Conservation (phyloP, 1,140 invertebrate species). For the Muscidifurax raptorellus region DNA sequence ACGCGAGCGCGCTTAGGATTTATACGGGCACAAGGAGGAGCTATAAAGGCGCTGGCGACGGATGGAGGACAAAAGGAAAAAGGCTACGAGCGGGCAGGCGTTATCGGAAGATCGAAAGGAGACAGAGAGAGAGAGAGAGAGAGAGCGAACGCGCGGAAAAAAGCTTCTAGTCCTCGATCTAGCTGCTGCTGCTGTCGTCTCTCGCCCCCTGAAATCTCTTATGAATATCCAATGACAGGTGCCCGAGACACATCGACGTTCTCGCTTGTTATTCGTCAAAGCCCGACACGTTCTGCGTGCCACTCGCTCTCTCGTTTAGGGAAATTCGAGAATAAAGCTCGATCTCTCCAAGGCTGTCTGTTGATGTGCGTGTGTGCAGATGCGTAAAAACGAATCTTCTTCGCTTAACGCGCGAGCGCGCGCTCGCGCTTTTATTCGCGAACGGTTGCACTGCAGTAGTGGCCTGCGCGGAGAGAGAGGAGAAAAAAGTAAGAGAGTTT, state of each 20-base stretch:
- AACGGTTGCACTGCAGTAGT: background rate
- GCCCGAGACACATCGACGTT: too few species aligned
- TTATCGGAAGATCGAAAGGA: slow-evolving; percentile 5
- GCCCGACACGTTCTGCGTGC: too few species aligned
- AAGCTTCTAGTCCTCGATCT: background rate
- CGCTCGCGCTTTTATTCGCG: slow-evolving; percentile 2
- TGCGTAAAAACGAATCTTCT: background rate
- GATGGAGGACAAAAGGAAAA: background rate
- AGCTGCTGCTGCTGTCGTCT: background rate
- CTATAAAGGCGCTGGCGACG: background rate
- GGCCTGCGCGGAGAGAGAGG: background rate
- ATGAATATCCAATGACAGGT: background rate
- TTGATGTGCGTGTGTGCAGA: too few species aligned
- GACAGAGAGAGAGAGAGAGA: background rate
- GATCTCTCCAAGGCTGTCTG: too few species aligned
- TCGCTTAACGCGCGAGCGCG: background rate
- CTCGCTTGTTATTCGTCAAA: too few species aligned
- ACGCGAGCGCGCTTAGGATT: background rate
- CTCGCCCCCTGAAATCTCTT: background rate
- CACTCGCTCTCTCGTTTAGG: too few species aligned
- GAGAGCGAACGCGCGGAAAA: too few species aligned
- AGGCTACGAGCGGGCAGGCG: background rate
- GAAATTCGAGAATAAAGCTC: too few species aligned
- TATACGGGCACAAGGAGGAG: background rate
- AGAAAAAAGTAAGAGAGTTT: background rate